A percentile compares a stretch with the other conserved stretches of the same genome.
Evolutionary conservation across 2,113 vertebrate species (phyloP).

Genomic region (Chaenogobius annularis): DNA sequence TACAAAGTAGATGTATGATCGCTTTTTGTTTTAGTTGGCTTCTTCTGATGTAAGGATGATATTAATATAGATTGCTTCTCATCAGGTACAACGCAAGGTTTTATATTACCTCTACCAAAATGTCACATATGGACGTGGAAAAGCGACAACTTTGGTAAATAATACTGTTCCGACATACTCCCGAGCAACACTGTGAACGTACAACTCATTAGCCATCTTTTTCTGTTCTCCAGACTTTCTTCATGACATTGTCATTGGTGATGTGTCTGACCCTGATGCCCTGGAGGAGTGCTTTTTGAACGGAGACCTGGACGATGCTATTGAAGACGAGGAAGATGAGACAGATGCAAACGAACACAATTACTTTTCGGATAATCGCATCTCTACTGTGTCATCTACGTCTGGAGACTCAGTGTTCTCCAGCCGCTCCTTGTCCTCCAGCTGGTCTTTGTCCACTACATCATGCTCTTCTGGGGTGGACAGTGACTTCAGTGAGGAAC

Average conservation of each 20-base stretch:
- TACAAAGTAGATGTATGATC: neutral
- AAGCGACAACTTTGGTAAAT: slow-evolving; percentile 90
- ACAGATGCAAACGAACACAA: slow-evolving; percentile 50
- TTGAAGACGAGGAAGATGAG: slow-evolving; percentile 71
- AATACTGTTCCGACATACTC: neutral
- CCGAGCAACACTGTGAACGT: neutral
- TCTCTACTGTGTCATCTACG: slow-evolving; percentile 70
- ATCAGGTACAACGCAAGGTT: slow-evolving; percentile 73
- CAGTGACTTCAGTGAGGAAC: slow-evolving; percentile 87
- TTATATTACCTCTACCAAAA: slow-evolving; percentile 82
- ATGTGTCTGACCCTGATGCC: slow-evolving; percentile 69
- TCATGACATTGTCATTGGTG: slow-evolving; percentile 83
- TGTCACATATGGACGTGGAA: slow-evolving; percentile 88
- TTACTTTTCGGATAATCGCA: slow-evolving; percentile 42
- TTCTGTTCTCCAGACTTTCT: neutral
- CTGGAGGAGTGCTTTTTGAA: slow-evolving; percentile 44
- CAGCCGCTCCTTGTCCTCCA: slow-evolving; percentile 73
- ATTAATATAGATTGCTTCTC: slow-evolving; percentile 17
- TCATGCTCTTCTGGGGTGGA: slow-evolving; percentile 86
- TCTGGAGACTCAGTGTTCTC: slow-evolving; percentile 81
- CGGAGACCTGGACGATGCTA: slow-evolving; percentile 62
- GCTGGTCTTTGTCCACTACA: slow-evolving; percentile 77
- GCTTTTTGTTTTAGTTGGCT: neutral
- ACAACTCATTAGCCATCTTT: neutral
- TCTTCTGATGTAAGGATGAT: neutral